Base-by-base conservation (phyloP, 2,113 vertebrate species). In the Fulica atra region DNA sequence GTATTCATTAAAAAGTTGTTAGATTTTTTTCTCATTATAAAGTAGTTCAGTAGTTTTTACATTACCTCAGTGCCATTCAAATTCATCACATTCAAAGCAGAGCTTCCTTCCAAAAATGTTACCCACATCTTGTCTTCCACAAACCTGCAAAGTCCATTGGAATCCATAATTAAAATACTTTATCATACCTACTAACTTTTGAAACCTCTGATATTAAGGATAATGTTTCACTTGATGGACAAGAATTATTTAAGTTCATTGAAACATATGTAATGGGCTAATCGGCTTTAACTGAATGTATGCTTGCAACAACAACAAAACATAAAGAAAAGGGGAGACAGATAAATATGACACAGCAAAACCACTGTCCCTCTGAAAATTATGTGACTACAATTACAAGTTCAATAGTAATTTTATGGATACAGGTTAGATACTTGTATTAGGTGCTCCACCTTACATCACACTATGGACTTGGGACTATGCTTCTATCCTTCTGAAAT, bases 51-150 rank as follows among this genome's bases (percentile, higher is more conserved):
- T n/a, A 74, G 79, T 46, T 79, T 90, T 57, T 84, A 90, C 28
- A 77, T 99, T 98, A 99, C 99, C 97, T 99, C 98, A 81, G 98
- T 98, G 54, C 98, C 99, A 92, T 98, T 99, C 71, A 99, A 98
- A 74, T 97, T 98, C 69, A 99, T 98, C 78, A 98, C 99, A 54
- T 97, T 99, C 71, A 99, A 98, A 84, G 99, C 99, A 78, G 99
- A 99, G 86, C 99, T 99, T 84, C 99, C 99, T 95, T 99, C 99
- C 95, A 99, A 97, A 98, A 99, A 99, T 1, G 99, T 99, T 81
- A 99, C 99, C 99, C 99, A 99, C 99, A 99, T 99, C 97, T 99
- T 99, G 97, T 99, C 99, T 97, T 99, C 99, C 28, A 99, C 99
- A 77, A 99, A 99, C 96, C 99, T 99, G 97, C 40, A 94, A 97